Conservation (phyloP, 2,888 invertebrate genomes). For the Digitonthophagus gazella region DNA sequence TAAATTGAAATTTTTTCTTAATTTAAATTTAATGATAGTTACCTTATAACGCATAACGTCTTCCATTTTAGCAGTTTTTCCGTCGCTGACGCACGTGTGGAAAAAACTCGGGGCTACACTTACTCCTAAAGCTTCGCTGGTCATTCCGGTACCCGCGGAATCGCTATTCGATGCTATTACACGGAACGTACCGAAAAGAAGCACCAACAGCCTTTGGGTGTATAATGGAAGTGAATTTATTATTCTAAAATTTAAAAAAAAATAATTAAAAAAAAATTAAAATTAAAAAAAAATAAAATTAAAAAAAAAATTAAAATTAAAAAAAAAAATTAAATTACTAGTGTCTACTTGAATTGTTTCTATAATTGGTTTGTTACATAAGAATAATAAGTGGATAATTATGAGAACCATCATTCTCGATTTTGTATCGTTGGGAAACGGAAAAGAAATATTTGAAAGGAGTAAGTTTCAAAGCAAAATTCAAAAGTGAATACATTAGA, state of each 20-base stretch:
- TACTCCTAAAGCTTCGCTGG: slow-evolving; percentile 91
- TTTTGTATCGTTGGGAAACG: too few species aligned
- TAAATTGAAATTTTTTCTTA: too few species aligned
- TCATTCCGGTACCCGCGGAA: slow-evolving; percentile 89
- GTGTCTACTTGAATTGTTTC: too few species aligned
- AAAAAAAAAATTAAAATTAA: neutral
- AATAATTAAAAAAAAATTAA: neutral
- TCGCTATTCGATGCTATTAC: slow-evolving; percentile 92
- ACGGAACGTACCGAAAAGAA: slow-evolving; percentile 95
- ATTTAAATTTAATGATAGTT: too few species aligned
- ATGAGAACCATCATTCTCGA: too few species aligned
- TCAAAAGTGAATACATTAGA: too few species aligned
- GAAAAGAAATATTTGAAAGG: too few species aligned
- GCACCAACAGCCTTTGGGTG: slow-evolving; percentile 89
- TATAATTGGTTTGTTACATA: too few species aligned
- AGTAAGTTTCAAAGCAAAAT: too few species aligned
- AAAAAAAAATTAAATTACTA: neutral
- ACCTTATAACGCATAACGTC: slow-evolving; percentile 94
- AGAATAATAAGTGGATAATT: too few species aligned
- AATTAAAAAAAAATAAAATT: neutral
- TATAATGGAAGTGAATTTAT: slow-evolving; percentile 83
- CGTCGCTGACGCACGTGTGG: slow-evolving; percentile 93
- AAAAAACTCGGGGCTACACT: slow-evolving; percentile 96
- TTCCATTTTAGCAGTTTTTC: slow-evolving; percentile 93
- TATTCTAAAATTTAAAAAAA: slow-evolving; percentile 59